Conservation (phyloP, 1,140 invertebrate genomes). For the Sycophaga agraensis region DNA sequence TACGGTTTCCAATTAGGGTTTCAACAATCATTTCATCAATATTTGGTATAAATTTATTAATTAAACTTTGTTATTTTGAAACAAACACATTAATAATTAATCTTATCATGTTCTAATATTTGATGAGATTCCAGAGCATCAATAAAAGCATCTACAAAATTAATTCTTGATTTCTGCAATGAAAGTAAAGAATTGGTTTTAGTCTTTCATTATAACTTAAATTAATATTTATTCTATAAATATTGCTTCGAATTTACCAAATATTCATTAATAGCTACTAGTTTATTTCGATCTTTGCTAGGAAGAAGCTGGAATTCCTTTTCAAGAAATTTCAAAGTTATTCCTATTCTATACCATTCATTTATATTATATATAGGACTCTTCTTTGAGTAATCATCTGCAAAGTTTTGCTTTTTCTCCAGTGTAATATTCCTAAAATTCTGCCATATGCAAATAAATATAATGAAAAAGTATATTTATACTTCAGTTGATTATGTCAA, state of each 20-base stretch:
- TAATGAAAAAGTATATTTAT: too few species aligned
- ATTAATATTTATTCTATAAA: neutral
- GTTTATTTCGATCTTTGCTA: slow-evolving; percentile 7
- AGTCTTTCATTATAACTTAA: neutral
- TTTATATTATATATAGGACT: neutral
- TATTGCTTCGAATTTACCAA: too few species aligned
- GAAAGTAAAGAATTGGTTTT: neutral
- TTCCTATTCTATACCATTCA: neutral
- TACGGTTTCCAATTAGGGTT: too few species aligned
- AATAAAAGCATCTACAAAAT: slow-evolving; percentile 13
- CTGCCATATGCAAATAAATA: too few species aligned
- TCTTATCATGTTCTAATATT: too few species aligned
- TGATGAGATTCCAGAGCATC: neutral
- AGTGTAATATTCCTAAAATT: too few species aligned
- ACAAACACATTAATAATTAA: too few species aligned
- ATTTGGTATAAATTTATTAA: too few species aligned
- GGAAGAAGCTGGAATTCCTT: slow-evolving; percentile 4
- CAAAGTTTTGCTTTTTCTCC: neutral
- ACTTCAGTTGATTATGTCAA: too few species aligned
- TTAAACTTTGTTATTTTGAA: too few species aligned
- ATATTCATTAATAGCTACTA: slow-evolving; percentile 16
- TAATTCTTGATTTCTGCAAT: neutral
- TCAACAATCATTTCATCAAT: too few species aligned
- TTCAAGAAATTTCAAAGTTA: slow-evolving; percentile 10
- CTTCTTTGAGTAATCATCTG: neutral